Percentiles rank a stretch among this genome's conserved stretches.
Conservation (phyloP, 2,888 invertebrate species). For the Hirtodrosophila histrioides region DNA sequence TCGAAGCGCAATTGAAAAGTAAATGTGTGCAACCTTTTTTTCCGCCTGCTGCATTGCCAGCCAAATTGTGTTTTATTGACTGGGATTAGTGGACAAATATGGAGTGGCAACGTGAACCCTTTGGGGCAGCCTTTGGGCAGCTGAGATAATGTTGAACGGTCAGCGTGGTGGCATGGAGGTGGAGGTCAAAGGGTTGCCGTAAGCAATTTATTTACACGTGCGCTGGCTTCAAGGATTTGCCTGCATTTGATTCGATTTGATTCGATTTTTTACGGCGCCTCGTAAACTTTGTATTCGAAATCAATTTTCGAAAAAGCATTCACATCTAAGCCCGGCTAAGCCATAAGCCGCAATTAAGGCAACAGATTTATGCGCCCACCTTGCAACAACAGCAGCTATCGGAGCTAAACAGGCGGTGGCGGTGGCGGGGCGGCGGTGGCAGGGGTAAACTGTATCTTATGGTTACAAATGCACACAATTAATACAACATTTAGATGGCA, state of each 20-base stretch:
- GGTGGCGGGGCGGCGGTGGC: conserved; percentile 12
- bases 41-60: conserved; percentile 2
- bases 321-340: conserved; percentile 24
- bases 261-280: conserved; percentile 71
- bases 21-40: conserved; percentile 45
- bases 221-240: conserved; percentile 57
- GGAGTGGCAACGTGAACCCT: conserved; percentile 36
- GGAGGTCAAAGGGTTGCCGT: conserved; percentile 58
- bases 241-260: conserved; percentile 69
- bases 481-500: conserved; percentile 68
- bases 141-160: conserved; percentile 60
- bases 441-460: conserved; percentile 32
- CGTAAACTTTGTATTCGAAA: conserved; percentile 59
- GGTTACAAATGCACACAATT: conserved; percentile 58
- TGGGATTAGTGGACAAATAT: conserved; percentile 63
- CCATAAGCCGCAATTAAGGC: conserved; percentile 55
- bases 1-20: conserved; percentile 54
- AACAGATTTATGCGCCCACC: conserved; percentile 37
- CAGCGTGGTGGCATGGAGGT: conserved; percentile 6
- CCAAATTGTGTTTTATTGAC: conserved; percentile 75
- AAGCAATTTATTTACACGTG: conserved; percentile 77
- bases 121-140: conserved; percentile 45
- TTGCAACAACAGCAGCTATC: conserved; percentile 27
- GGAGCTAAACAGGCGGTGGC: conserved; percentile 17
- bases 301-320: conserved; percentile 57